These are phyloP conservation scores for Haemorhous mexicanus DNA, from an alignment of 2,113 vertebrate genomes.

Conservation along the genomic window DNA sequence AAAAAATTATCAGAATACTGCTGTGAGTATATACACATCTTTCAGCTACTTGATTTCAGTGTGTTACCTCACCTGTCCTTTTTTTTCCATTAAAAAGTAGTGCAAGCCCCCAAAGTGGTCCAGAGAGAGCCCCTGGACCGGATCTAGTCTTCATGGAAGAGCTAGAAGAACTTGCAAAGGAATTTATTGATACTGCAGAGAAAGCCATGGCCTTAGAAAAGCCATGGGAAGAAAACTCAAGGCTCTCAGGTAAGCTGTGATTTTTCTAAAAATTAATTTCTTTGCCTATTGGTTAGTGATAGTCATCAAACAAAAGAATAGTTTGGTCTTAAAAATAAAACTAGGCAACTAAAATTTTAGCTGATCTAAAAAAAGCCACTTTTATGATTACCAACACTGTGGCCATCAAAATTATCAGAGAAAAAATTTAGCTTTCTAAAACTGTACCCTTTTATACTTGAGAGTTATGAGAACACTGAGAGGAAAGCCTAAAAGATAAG, in stretches of 20 bases:
- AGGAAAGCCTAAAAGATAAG: not conserved
- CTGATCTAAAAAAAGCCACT: not conserved
- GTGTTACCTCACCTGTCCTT: not conserved
- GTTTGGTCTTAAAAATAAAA: not conserved
- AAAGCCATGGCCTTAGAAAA: constrained; percentile 56
- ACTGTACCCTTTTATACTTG: not conserved
- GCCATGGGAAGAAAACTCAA: constrained; percentile 43
- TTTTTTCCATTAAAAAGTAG: not conserved
- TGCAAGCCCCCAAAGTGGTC: not conserved
- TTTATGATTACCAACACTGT: not conserved
- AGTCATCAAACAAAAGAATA: not conserved
- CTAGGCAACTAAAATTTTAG: not conserved
- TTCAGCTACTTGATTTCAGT: not conserved
- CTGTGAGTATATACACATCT: not conserved
- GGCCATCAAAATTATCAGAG: not conserved
- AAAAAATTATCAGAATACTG: not conserved
- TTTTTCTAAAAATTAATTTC: not conserved
- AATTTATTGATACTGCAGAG: constrained; percentile 42
- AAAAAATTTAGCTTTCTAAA: not conserved
- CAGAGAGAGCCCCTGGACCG: not conserved
- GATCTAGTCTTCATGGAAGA: constrained; percentile 55
- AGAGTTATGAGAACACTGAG: not conserved
- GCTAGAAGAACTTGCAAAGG: constrained; percentile 61
- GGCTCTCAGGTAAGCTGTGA: constrained; percentile 37
- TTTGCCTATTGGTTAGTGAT: not conserved